A percentile compares a stretch with the other conserved stretches of the same genome.
These are phyloP conservation scores for Melolontha melolontha DNA, from an alignment of 2,888 invertebrate species.

Conservation along the genomic window DNA sequence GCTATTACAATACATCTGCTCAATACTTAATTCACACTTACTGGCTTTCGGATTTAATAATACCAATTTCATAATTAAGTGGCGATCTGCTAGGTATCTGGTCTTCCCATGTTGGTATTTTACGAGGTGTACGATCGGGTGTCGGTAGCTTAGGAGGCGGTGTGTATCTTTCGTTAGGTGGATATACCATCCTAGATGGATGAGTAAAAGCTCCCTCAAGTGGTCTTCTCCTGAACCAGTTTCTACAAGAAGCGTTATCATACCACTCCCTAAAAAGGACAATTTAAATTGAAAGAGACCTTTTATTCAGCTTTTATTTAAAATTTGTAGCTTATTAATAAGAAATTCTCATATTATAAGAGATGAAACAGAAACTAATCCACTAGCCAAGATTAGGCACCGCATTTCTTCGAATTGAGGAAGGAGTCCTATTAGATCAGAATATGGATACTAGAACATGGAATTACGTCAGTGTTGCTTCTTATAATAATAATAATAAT, in stretches of 20 bases:
- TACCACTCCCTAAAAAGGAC: conserved; percentile 81
- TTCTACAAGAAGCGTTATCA: conserved; percentile 87
- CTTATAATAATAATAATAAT: no score
- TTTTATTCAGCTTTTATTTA: background rate
- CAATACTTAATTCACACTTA: conserved; percentile 65
- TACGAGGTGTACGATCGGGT: conserved; percentile 66
- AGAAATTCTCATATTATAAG: no score
- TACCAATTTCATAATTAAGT: conserved; percentile 86
- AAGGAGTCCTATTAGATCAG: no score
- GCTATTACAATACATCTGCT: conserved; percentile 5
- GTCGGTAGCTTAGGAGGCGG: conserved; percentile 81
- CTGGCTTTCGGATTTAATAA: conserved; percentile 88
- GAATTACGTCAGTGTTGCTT: no score
- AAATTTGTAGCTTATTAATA: no score
- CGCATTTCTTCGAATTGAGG: no score
- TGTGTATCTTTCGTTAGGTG: conserved; percentile 85
- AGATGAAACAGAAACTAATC: no score
- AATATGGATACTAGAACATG: no score
- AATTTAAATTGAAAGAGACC: background rate
- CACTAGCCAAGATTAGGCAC: no score
- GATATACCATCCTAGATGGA: conserved; percentile 95
- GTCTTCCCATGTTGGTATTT: conserved; percentile 74
- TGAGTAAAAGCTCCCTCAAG: conserved; percentile 88
- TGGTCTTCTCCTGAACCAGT: conserved; percentile 87
- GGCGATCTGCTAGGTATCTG: conserved; percentile 82